Evolutionary conservation across 2,888 invertebrate genomes (phyloP).

Genomic region (Xestia c-nigrum): DNA sequence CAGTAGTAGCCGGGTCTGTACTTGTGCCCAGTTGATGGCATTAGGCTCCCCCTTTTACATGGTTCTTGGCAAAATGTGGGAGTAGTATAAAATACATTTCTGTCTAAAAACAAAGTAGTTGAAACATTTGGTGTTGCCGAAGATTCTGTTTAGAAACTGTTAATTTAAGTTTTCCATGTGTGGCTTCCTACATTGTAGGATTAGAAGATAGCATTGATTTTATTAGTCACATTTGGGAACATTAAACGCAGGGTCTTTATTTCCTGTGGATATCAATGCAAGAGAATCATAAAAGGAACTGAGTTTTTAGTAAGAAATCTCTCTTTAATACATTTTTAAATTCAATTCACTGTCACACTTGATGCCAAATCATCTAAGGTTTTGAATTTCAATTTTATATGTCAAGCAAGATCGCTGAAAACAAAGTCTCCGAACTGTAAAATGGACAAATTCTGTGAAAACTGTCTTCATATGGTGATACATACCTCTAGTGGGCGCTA

Average conservation of each 20-base stretch:
- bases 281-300: neutral
- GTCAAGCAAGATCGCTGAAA: neutral
- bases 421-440: neutral
- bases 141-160: neutral
- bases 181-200: neutral
- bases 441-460: neutral
- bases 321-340: neutral
- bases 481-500: slow-evolving; percentile 62
- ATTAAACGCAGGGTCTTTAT: neutral
- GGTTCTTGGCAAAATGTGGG: neutral
- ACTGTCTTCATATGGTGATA: neutral
- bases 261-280: neutral
- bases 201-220: neutral
- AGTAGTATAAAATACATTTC: neutral
- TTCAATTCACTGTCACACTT: neutral
- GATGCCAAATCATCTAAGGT: neutral
- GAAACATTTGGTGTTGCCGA: neutral
- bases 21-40: neutral
- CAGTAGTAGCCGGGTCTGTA: neutral
- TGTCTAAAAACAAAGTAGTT: neutral
- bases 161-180: neutral
- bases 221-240: neutral
- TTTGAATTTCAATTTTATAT: neutral
- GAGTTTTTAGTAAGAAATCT: neutral
- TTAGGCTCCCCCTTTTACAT: neutral